Base-by-base conservation (phyloP, 30 jellyfish, hydroid and myxozoan genomes). In the Hydra vulgaris region DNA sequence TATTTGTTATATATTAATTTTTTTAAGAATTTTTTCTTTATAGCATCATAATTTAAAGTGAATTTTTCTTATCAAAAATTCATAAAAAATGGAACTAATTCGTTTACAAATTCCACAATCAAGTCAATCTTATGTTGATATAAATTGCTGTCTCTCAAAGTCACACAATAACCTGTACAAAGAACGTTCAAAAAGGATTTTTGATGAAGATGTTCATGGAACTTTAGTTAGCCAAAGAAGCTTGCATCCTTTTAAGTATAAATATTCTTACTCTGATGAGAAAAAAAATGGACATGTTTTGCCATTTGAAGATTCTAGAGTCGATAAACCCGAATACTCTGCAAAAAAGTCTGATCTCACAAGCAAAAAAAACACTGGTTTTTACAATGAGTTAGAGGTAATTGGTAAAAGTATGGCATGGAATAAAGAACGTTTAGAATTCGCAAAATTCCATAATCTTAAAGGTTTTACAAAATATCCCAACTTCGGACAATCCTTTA, bases 361-460 rank as follows among this genome's bases (percentile, higher is more conserved):
- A 3, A 23, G 25, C 27, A 53, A 71, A 71, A 20, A 23, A 40
- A 40, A 40, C 61, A 3, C 61, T 40, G 61, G 61, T 40, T 40
- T 40, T 5, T 3, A 40, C 75, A n/a, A 15, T 3, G 75, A 78
- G 23, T 66, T 78, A 54, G 67, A 78, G 23, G 53, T 78, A 1
- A 23, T 77, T 61, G 85, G 85, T 3, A 27, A 20, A 23, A 27
- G 85, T 78, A 68, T 68, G 8, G 8, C 7, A 23, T 23, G 27
- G 27, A 68, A 23, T 15, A 16, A 68, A 20, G 26, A 23, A 8
- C 26, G 26, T 68, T 23, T n/a, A 68, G 26, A n/a, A 20, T 20
- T 68, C 4, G 8, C 27, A n/a, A 68, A 68, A 68, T 68, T 23
- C 15, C 75, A n/a, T 23, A 23, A 68, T 8, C 7, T 8, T 68